Evolutionary conservation across 2,797 vertebrate genomes (phyloP).

Genomic region (Gouania willdenowi): DNA sequence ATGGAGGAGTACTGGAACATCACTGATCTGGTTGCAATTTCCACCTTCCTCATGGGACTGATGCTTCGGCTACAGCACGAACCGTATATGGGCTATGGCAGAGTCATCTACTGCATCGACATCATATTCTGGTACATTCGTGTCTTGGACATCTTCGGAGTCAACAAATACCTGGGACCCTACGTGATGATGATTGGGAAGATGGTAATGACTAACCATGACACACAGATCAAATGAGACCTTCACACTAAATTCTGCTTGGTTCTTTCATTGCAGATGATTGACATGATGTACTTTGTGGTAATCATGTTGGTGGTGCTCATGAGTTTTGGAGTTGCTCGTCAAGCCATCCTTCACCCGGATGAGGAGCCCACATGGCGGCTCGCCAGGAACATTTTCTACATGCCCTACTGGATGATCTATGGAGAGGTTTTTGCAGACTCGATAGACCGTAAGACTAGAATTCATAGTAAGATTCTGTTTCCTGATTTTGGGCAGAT

Average conservation of each 20-base stretch:
- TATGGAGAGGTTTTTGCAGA: constrained; percentile 99
- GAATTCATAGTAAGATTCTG: constrained; percentile 99
- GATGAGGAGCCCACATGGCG: constrained; percentile 98
- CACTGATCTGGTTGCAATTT: constrained; percentile 92
- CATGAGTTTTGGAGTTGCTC: constrained; percentile 97
- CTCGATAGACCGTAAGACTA: constrained; percentile 99
- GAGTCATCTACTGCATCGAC: constrained; percentile 97
- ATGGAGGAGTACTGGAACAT: constrained; percentile 99
- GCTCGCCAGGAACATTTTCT: constrained; percentile 97
- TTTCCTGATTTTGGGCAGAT: constrained; percentile 93
- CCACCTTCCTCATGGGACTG: constrained; percentile 87
- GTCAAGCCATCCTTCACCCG: constrained; percentile 96
- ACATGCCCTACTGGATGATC: constrained; percentile 99
- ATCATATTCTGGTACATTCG: constrained; percentile 99
- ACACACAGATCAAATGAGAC: neutral
- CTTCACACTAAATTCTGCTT: neutral
- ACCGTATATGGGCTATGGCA: constrained; percentile 95
- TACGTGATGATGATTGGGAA: constrained; percentile 99
- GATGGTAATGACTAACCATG: constrained; percentile 91
- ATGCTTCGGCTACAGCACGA: constrained; percentile 90
- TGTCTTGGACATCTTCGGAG: constrained; percentile 97
- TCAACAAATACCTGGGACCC: constrained; percentile 98
- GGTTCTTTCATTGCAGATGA: constrained; percentile 81
- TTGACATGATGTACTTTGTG: constrained; percentile 99
- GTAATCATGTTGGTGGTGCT: constrained; percentile 99